Evolutionary conservation across 2,888 invertebrate species (phyloP).

Genomic region (Panopea generosa): DNA sequence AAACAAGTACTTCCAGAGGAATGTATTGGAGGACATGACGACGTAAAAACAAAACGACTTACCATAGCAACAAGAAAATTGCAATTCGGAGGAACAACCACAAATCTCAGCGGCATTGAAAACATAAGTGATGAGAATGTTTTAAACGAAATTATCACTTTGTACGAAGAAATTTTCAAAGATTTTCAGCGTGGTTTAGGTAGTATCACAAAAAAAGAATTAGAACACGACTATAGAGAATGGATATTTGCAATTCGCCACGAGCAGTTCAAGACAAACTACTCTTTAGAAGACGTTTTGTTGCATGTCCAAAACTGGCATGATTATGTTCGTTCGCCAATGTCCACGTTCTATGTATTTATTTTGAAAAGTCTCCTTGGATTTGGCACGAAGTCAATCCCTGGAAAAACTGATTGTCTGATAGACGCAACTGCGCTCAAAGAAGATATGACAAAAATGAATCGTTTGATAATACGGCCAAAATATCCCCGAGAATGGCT

Average conservation of each 20-base stretch:
- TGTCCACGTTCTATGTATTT: conserved; percentile 65
- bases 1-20: conserved; percentile 19
- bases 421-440: conserved; percentile 50
- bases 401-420: conserved; percentile 64
- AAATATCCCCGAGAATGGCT: conserved; percentile 68
- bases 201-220: conserved; percentile 34
- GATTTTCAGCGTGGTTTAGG: conserved; percentile 21
- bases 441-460: conserved; percentile 53
- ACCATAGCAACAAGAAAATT: conserved; percentile 60
- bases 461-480: conserved; percentile 52
- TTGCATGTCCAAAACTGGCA: conserved; percentile 62
- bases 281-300: conserved; percentile 63
- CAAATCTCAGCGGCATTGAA: conserved; percentile 41
- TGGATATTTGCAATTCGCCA: conserved; percentile 70
- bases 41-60: conserved; percentile 24
- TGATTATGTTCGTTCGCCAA: conserved; percentile 49
- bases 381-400: conserved; percentile 45
- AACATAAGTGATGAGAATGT: conserved; percentile 34
- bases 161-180: conserved; percentile 63
- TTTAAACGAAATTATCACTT: conserved; percentile 43
- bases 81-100: conserved; percentile 39
- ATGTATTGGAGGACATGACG: conserved; percentile 10
- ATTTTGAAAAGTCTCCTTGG: conserved; percentile 64
- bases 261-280: conserved; percentile 39
- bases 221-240: conserved; percentile 67